Percentiles rank a stretch among this genome's conserved stretches.
Conservation (phyloP, 1,140 invertebrate genomes). For the Bactericera cockerelli region DNA sequence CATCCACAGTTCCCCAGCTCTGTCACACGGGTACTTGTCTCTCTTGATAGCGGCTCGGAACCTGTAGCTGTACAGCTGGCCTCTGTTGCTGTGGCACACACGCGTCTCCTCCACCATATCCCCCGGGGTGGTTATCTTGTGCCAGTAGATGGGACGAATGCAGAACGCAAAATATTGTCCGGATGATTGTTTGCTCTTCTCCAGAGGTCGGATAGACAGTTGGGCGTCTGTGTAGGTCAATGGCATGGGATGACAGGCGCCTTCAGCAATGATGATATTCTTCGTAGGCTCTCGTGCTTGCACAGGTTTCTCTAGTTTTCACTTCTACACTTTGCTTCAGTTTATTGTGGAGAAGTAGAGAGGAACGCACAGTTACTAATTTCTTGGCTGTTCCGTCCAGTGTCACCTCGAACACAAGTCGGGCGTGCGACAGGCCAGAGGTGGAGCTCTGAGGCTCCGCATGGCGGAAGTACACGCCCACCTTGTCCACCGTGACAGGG, state of each 20-base stretch:
- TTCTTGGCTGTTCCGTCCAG: slow-evolving; percentile 87
- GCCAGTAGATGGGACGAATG: slow-evolving; percentile 42
- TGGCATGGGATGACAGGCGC: slow-evolving; percentile 41
- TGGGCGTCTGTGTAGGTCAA: slow-evolving; percentile 41
- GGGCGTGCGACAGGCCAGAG: slow-evolving; percentile 36
- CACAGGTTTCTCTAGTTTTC: slow-evolving; percentile 41
- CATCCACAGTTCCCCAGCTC: slow-evolving; percentile 26
- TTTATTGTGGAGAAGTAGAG: slow-evolving; percentile 64
- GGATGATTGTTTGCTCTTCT: slow-evolving; percentile 32
- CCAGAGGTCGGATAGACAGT: slow-evolving; percentile 40
- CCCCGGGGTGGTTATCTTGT: slow-evolving; percentile 37
- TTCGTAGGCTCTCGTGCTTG: slow-evolving; percentile 19
- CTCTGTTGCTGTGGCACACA: slow-evolving; percentile 31
- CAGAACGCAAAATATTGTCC: slow-evolving; percentile 22
- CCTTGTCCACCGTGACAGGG: slow-evolving; percentile 86
- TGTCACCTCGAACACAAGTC: slow-evolving; percentile 73
- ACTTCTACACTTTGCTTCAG: slow-evolving; percentile 53
- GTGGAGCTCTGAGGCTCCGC: slow-evolving; percentile 36
- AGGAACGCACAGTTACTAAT: slow-evolving; percentile 86
- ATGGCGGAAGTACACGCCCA: slow-evolving; percentile 82
- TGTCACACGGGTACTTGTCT: slow-evolving; percentile 62
- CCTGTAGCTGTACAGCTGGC: slow-evolving; percentile 36
- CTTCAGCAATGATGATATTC: slow-evolving; percentile 28
- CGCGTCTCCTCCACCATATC: slow-evolving; percentile 37
- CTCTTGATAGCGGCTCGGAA: slow-evolving; percentile 63